These are phyloP conservation scores for Cephalopholis sonnerati DNA, from an alignment of 2,113 vertebrate species.

Conservation along the genomic window DNA sequence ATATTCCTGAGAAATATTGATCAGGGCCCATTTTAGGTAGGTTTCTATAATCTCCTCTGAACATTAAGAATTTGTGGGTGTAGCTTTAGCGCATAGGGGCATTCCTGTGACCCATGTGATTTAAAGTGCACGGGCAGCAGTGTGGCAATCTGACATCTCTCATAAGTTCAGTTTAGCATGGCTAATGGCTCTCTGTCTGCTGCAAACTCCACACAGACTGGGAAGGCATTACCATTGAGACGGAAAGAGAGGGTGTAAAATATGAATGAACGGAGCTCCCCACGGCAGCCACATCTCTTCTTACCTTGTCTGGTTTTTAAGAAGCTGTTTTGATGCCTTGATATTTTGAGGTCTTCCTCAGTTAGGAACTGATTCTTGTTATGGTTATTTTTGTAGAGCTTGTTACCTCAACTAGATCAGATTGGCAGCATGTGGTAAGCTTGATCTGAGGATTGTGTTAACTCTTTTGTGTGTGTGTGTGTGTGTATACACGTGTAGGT, in stretches of 20 bases:
- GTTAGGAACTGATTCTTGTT: background rate
- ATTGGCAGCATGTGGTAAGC: slow-evolving; percentile 1
- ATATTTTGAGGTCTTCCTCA: slow-evolving; percentile 29
- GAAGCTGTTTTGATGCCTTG: slow-evolving; percentile 29
- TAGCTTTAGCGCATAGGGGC: slow-evolving; percentile 15
- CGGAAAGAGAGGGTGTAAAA: slow-evolving; percentile 74
- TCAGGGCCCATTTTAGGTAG: slow-evolving; percentile 11
- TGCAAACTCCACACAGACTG: slow-evolving; percentile 37
- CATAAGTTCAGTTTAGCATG: slow-evolving; percentile 66
- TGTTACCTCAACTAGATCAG: slow-evolving; percentile 2
- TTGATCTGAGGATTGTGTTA: background rate
- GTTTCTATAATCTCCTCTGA: background rate
- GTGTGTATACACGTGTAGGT: background rate
- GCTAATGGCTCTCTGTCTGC: slow-evolving; percentile 77
- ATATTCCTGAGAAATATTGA: slow-evolving; percentile 5
- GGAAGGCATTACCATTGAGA: slow-evolving; percentile 70
- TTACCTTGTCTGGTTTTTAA: slow-evolving; percentile 39
- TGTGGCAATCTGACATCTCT: slow-evolving; percentile 46
- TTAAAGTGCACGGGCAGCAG: slow-evolving; percentile 56
- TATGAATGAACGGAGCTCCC: slow-evolving; percentile 76
- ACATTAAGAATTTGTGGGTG: slow-evolving; percentile 4
- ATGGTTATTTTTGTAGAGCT: background rate
- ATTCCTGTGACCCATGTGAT: slow-evolving; percentile 61
- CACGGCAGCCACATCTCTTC: slow-evolving; percentile 21
- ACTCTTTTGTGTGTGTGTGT: background rate